phyloP scores from a whole-genome alignment of 2,113 vertebrate species.

The Rhizomys pruinosus region DNA sequence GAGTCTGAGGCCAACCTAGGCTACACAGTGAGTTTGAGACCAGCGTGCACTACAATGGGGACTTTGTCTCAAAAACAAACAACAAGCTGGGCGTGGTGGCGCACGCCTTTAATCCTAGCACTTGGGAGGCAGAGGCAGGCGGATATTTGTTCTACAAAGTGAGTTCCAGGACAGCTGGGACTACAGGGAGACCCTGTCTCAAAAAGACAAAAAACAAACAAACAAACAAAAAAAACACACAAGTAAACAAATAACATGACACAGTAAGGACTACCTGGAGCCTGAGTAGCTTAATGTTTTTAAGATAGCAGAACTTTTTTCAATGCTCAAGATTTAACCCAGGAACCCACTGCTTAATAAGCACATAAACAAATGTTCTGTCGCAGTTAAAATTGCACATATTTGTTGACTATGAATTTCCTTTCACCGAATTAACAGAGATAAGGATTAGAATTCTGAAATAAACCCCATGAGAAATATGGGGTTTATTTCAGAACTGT shows the following conservation, averaged over 20 bases:
- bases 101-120: background rate
- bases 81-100: background rate
- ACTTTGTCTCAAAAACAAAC: background rate
- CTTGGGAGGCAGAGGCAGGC: background rate
- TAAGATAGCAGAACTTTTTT: background rate
- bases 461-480: background rate
- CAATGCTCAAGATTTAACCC: background rate
- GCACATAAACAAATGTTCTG: no score
- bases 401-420: background rate
- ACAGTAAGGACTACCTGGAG: background rate
- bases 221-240: background rate
- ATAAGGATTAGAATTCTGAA: background rate
- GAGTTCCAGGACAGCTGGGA: background rate
- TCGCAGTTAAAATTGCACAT: background rate
- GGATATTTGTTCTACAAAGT: background rate
- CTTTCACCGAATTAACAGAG: background rate
- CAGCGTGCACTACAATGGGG: background rate
- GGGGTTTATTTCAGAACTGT: background rate
- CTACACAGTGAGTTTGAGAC: background rate
- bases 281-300: conserved; percentile 41
- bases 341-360: background rate
- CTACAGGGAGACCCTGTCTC: background rate
- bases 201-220: background rate
- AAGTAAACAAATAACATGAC: background rate
- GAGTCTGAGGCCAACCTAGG: background rate